Evolutionary conservation across 2,797 vertebrate genomes (phyloP).

Genomic region (Esox lucius): DNA sequence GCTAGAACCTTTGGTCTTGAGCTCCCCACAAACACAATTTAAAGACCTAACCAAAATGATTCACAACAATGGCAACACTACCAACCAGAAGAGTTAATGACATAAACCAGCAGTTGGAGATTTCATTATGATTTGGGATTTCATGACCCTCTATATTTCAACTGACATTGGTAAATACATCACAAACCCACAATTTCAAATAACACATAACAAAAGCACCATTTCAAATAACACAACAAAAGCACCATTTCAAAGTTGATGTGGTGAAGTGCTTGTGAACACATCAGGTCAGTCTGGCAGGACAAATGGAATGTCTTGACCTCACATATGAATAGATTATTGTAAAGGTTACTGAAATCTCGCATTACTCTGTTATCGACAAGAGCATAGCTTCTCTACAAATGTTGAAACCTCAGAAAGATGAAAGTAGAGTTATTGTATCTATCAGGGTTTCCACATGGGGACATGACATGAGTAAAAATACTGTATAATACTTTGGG

Average conservation of each 20-base stretch:
- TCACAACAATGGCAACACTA: not conserved
- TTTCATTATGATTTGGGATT: not conserved
- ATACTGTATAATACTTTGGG: not conserved
- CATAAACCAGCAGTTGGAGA: not conserved
- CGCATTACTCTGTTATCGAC: conserved; percentile 5
- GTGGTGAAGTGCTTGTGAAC: not conserved
- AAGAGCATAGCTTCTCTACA: not conserved
- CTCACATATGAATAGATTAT: not conserved
- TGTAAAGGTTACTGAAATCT: not conserved
- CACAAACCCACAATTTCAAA: no score
- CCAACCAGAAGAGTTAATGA: not conserved
- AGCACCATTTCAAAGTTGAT: no score
- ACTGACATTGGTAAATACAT: not conserved
- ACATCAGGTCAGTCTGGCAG: not conserved
- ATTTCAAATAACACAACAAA: no score
- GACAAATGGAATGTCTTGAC: not conserved
- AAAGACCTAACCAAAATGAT: not conserved
- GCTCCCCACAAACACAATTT: not conserved
- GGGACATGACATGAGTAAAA: not conserved
- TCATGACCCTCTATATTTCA: not conserved
- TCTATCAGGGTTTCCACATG: not conserved
- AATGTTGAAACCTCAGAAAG: not conserved
- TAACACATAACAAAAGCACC: no score
- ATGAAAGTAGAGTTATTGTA: not conserved
- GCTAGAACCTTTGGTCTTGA: no score